Evolutionary conservation across 92 coral and sea anemone species (phyloP), one percentile per base, ranked within the genome.

Genomic region (Metridium senile): DNA sequence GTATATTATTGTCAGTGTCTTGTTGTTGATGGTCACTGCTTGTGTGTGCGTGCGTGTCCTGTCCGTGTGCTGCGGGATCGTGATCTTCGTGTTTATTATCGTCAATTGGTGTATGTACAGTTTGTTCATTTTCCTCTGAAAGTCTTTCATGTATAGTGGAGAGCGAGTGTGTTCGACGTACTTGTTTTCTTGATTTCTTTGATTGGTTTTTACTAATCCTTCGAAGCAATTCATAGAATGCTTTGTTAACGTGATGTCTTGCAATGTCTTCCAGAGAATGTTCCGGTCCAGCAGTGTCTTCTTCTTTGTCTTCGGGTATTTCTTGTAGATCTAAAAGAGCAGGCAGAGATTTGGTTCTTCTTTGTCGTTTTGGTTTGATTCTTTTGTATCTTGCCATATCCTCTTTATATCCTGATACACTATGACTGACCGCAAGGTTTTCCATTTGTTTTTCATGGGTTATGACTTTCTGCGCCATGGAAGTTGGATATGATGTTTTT

Each of bases 331-430:
- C 69, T 33, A 76, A 68, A n/a, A 54, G 63, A 62, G 63, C 68
- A 16, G 88, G 88, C 35, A 71, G 47, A 1, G 88, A 83, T 61
- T 74, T 74, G 16, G 79, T 49, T 61, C 79, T 58, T 63, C 61
- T 43, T 61, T 45, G 72, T 11, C 70, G 53, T 28, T 57, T 39
- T 13, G 62, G 27, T 27, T 28, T 33, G 53, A 26, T 31, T 74
- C 30, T 62, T 27, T 17, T 16, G 56, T 54, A 56, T 22, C 26
- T 70, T 49, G 62, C 0, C 11, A 43, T 70, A 22, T 53, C 66
- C 0, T 31, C 63, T 54, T 8, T 11, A 26, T 32, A 13, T 13
- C 23, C 11, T 17, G 35, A 2, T 1, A 52, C 49, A 10, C 51
- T 29, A 1, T 9, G 39, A 16, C 21, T 23, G 21, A 54, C 23